Base-by-base conservation (phyloP, 2,888 invertebrate genomes). In the Diaperis boleti region DNA sequence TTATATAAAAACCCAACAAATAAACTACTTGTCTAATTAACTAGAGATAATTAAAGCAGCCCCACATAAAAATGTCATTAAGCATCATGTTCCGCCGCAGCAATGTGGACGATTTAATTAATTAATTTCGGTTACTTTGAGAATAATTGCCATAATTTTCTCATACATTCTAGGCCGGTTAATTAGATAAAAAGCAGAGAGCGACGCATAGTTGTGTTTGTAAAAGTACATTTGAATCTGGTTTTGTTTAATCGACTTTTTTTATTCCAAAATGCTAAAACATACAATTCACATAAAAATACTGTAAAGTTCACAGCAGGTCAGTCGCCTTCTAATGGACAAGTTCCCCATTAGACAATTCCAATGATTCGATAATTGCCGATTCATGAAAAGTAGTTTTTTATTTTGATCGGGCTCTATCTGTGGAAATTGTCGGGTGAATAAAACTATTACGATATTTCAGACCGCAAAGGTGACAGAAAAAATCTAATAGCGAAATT, bases 281-380 rank as follows among this genome's bases (percentile, higher is more conserved):
- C 64, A 63, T 64, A 67, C 64, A 67, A 69, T 68, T 67, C 66
- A 54, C 68, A 69, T 68, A 67, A 67, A 69, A 69, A 68, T 64
- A 66, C 68, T 69, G 68, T 67, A 68, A 68, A 70, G 69, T 70
- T 70, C 69, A 70, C 63, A 65, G 14, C 67, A 66, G 69, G 69
- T 70, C 69, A 70, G 63, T 68, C 68, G 68, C 69, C 69, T 65
- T 67, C 63, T 65, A 70, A 68, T 70, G 66, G 68, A 64, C 64
- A 68, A 64, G 64, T 67, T 67, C 59, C 65, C 64, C 66, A 65
- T 68, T 66, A 63, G 67, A 69, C 61, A 61, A 61, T 61, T 61
- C 61, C 61, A 61, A 61, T 61, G 61, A 45, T 61, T 54, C 61
- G 61, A 55, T 61, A 61, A 61, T 61, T 61, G 61, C 61, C 61